Base-by-base conservation (phyloP, 2,888 invertebrate species). In the Caenorhabditis sp. region DNA sequence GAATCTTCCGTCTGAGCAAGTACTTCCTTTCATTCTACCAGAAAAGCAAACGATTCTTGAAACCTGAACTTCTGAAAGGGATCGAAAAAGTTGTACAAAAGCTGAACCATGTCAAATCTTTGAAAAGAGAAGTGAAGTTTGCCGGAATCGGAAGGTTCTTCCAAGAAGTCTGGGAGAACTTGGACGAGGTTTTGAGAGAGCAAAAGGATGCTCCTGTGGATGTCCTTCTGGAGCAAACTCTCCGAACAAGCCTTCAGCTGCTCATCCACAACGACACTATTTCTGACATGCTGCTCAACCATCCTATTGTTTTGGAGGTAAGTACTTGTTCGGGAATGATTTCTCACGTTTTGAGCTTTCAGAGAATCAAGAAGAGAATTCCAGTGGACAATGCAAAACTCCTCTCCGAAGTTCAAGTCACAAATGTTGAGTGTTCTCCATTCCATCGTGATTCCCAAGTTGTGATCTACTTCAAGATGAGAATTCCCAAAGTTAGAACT, bases 221-320 rank as follows among this genome's bases (percentile, higher is more conserved):
- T 16, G 54, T n/a, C 7, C 41, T 77, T 28, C 54, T 77, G 19
- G 77, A 77, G 22, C 61, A 77, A 8, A 70, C 70, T n/a, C 16
- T 77, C 16, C 51, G 77, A n/a, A 61, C 41, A 12, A 77, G 69
- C 28, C 24, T 77, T 22, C 77, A 77, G 22, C 12, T 77, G 22
- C 22, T 77, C 12, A 41, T 49, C 6, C 19, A 63, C 1, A 54
- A 49, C 22, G 63, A 44, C 14, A 28, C 63, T 2, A 14, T 76
- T 12, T 54, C 77, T 0, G 77, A 77, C 6, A 58, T 77, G 19
- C 19, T 77, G n/a, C 70, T 77, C 31, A 35, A 77, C 16, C 19
- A 70, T 14, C 77, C 77, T 16, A 54, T 19, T 35, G 24, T 77
- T 38, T 1, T 54, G 1, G 47, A 66, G 26, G 64, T 74, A 14